Evolutionary conservation across 2,797 vertebrate species (phyloP).

Genomic region (Chanos chanos): DNA sequence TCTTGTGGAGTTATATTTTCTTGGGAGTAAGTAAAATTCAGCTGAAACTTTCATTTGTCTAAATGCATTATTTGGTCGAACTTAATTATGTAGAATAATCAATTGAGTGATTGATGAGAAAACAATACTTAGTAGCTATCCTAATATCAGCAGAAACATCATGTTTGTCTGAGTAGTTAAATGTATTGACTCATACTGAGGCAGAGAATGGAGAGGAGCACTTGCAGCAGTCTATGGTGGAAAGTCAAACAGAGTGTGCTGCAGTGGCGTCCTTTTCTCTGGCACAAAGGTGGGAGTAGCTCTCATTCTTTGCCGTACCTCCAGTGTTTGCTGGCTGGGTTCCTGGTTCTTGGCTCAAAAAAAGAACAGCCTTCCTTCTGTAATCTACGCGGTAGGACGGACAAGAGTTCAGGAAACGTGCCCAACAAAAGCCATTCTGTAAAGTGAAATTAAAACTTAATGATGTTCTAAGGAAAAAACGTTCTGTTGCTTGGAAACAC

Average conservation of each 20-base stretch:
- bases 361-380: not conserved
- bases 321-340: not conserved
- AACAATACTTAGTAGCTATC: not conserved
- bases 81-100: too few species aligned
- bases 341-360: not conserved
- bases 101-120: not conserved
- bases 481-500: not conserved
- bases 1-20: constrained; percentile 20
- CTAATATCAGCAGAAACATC: too few species aligned
- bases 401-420: not conserved
- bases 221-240: too few species aligned
- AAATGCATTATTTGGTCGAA: too few species aligned
- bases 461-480: constrained; percentile 1
- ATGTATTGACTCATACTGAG: not conserved
- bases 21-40: constrained; percentile 14
- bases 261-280: too few species aligned
- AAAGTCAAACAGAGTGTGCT: too few species aligned
- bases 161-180: too few species aligned
- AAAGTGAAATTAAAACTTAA: not conserved
- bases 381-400: not conserved
- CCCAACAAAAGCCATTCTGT: not conserved
- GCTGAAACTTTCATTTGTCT: too few species aligned
- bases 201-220: not conserved
- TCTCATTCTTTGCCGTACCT: not conserved
- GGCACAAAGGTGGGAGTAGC: too few species aligned